Evolutionary conservation across 92 coral and sea anemone species (phyloP), one percentile per base, ranked within the genome.

Genomic region (Scolanthus callimorphus): DNA sequence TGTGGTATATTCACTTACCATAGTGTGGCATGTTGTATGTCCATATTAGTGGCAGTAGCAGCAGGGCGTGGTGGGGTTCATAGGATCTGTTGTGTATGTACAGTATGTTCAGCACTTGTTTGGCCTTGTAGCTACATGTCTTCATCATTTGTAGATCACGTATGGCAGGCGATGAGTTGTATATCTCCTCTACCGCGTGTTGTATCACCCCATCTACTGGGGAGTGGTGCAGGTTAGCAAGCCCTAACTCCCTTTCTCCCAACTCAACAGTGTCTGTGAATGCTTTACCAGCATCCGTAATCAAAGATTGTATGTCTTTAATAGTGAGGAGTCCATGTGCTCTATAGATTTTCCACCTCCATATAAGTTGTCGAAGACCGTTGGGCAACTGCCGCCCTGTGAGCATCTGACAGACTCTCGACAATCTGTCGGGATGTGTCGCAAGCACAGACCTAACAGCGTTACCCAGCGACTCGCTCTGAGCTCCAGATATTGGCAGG

Each of bases 1-100:
- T n/a, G n/a, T n/a, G n/a, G n/a, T n/a, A n/a, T n/a, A n/a, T n/a
- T n/a, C n/a, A n/a, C n/a, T n/a, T n/a, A n/a, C n/a, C n/a, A n/a
- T n/a, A n/a, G n/a, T n/a, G n/a, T n/a, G n/a, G n/a, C n/a, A n/a
- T 34, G 6, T 4, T 46, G 52, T 46, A 55, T 0, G 65, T 68
- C 64, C 75, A 74, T n/a, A 74, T 61, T 65, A 88, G 53, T 30
- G 96, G 96, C 55, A 71, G 76, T 25, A 73, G 64, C 8, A 83
- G 50, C 71, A 88, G 52, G 49, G 85, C 79, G 48, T 78, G 80
- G 59, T 74, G 90, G 25, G 96, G 96, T 28, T 88, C 96, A 60
- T 88, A 88, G 28, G 41, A 59, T 51, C 80, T 69, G 51, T 69
- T 77, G 57, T 51, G 77, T 25, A 78, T 79, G 48, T 78, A 88